phyloP scores from a whole-genome alignment of 2,888 invertebrate species.

The Phyto melanocephala region DNA sequence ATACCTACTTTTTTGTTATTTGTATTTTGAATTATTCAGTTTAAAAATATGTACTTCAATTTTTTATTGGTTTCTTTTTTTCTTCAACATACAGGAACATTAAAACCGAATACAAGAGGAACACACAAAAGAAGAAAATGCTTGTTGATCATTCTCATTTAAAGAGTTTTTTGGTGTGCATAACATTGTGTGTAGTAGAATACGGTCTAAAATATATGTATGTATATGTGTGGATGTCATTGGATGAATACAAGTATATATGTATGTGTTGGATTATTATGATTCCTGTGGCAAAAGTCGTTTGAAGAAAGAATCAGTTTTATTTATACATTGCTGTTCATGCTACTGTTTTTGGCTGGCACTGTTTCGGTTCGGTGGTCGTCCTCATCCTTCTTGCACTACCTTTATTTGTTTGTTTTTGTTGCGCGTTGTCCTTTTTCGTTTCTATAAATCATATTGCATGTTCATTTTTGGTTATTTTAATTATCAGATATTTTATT shows the following conservation, averaged over 20 bases:
- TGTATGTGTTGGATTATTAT: background rate
- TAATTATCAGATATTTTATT: constrained; percentile 61
- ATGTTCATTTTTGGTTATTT: constrained; percentile 58
- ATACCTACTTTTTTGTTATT: constrained; percentile 22
- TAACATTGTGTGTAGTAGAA: background rate
- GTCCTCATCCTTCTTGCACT: constrained; percentile 6
- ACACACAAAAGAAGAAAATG: background rate
- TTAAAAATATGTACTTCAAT: constrained; percentile 44
- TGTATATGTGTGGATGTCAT: background rate
- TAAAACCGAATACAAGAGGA: constrained; percentile 12
- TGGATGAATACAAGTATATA: too few relatives aligned
- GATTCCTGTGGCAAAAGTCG: background rate
- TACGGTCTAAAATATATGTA: background rate
- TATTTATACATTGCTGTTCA: constrained; percentile 12
- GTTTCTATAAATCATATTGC: constrained; percentile 55
- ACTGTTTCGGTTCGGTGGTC: constrained; percentile 13
- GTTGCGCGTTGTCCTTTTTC: constrained; percentile 30
- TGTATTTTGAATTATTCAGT: constrained; percentile 43
- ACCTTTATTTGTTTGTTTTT: constrained; percentile 24
- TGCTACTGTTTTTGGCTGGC: constrained; percentile 21
- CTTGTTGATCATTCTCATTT: constrained; percentile 46
- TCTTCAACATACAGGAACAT: too few relatives aligned
- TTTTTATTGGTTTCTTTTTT: too few relatives aligned
- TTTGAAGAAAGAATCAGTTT: background rate
- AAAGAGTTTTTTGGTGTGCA: constrained; percentile 21